These are phyloP conservation scores for Agraylea sexmaculata DNA, from an alignment of 1,140 invertebrate genomes.

Conservation along the genomic window DNA sequence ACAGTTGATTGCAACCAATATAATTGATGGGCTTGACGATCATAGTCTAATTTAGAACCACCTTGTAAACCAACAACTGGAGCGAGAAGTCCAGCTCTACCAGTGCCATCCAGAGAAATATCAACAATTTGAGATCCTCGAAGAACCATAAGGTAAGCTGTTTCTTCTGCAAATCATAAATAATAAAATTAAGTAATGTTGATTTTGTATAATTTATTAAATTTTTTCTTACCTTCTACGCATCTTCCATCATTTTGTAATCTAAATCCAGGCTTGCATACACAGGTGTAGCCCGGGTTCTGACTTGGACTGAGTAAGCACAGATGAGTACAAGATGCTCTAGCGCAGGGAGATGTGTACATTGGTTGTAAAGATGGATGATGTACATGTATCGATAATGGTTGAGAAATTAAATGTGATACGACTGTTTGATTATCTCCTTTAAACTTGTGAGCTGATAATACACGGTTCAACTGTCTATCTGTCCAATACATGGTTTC, in stretches of 20 bases:
- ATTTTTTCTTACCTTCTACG: constrained; percentile 41
- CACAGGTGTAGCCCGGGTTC: constrained; percentile 68
- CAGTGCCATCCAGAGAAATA: constrained; percentile 62
- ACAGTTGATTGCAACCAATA: constrained; percentile 75
- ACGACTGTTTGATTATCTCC: constrained; percentile 87
- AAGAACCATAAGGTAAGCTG: constrained; percentile 81
- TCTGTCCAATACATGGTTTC: constrained; percentile 97
- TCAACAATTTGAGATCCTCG: constrained; percentile 83
- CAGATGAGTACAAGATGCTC: constrained; percentile 74
- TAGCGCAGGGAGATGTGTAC: constrained; percentile 70
- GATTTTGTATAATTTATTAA: constrained; percentile 3
- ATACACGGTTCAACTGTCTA: constrained; percentile 75
- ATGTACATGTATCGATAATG: constrained; percentile 86
- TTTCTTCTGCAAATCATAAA: constrained; percentile 53
- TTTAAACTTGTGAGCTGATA: constrained; percentile 83
- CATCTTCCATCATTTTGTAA: constrained; percentile 58
- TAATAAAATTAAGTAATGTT: constrained; percentile 14
- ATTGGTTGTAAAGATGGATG: constrained; percentile 87
- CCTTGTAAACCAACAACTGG: constrained; percentile 86
- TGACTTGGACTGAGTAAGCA: constrained; percentile 74
- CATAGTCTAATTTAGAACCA: constrained; percentile 84
- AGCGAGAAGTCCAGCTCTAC: constrained; percentile 63
- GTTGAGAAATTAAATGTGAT: constrained; percentile 87
- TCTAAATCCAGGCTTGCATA: constrained; percentile 82
- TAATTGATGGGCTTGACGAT: constrained; percentile 67